phyloP scores from a whole-genome alignment of 2,888 invertebrate species.

The Lasioglossum zephyrum region DNA sequence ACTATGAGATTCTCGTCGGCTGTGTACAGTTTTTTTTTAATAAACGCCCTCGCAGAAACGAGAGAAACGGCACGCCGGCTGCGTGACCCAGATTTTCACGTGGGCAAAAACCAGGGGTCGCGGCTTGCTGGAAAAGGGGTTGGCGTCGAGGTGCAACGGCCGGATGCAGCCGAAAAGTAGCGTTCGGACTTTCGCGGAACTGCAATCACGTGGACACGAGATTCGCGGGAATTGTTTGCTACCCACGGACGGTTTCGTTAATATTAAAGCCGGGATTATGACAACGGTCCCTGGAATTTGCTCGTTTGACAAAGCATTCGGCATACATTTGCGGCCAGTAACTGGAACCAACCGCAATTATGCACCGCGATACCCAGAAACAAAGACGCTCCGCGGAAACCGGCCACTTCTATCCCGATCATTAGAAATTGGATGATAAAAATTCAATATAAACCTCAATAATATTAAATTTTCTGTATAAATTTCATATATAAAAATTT shows the following conservation, averaged over 20 bases:
- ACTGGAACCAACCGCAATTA: background rate
- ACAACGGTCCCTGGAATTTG: background rate
- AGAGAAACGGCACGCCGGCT: constrained; percentile 35
- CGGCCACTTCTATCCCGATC: too few species aligned
- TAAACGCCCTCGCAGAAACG: constrained; percentile 28
- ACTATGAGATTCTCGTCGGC: background rate
- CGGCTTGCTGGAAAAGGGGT: constrained; percentile 2
- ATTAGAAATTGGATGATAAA: too few species aligned
- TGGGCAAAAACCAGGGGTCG: background rate
- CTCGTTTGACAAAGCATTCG: background rate
- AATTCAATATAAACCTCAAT: too few species aligned
- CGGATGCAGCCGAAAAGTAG: constrained; percentile 2
- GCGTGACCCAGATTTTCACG: constrained; percentile 41
- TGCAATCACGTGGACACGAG: background rate
- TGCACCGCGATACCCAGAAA: background rate
- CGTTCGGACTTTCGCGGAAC: background rate
- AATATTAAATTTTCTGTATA: too few species aligned
- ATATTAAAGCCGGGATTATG: background rate
- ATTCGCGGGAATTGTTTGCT: background rate
- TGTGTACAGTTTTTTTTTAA: constrained; percentile 24
- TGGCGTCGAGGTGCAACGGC: constrained; percentile 10
- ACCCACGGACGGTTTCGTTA: background rate
- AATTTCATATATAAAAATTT: too few species aligned
- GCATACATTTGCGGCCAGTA: background rate
- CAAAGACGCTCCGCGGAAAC: background rate